These are phyloP conservation scores for Athalia rosae DNA, from an alignment of 2,888 invertebrate genomes.

Conservation along the genomic window DNA sequence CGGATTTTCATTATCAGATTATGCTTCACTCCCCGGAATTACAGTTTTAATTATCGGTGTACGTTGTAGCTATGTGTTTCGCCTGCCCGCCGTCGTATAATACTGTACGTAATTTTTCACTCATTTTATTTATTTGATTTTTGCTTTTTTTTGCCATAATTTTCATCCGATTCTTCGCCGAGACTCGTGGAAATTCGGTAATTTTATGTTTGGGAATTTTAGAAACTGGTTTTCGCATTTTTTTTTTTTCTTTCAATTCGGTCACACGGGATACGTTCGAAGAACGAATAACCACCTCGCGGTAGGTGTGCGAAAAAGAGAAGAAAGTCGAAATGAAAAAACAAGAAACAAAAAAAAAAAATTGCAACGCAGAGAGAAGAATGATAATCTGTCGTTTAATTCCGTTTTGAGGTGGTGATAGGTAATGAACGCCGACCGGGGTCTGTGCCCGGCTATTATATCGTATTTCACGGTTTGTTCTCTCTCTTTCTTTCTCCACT, in stretches of 20 bases:
- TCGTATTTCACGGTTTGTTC: conserved; percentile 55
- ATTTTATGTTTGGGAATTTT: too few relatives aligned
- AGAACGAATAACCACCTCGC: neutral
- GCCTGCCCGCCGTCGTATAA: too few relatives aligned
- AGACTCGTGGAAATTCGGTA: too few relatives aligned
- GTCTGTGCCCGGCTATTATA: conserved; percentile 49
- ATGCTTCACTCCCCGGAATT: conserved; percentile 34
- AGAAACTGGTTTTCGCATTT: too few relatives aligned
- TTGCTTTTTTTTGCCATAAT: too few relatives aligned
- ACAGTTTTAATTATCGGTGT: too few relatives aligned
- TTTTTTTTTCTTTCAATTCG: too few relatives aligned
- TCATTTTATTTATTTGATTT: too few relatives aligned
- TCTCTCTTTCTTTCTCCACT: conserved; percentile 38
- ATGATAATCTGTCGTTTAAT: conserved; percentile 55
- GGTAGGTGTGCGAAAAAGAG: neutral
- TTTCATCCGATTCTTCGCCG: too few relatives aligned
- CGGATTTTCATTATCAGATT: conserved; percentile 58
- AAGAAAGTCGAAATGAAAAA: neutral
- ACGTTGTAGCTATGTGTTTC: too few relatives aligned
- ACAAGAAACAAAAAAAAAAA: neutral
- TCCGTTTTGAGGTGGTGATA: conserved; percentile 55
- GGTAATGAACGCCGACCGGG: conserved; percentile 54
- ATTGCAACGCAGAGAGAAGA: conserved; percentile 6
- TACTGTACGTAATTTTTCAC: too few relatives aligned
- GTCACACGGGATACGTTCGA: too few relatives aligned